Evolutionary conservation across 1,140 invertebrate genomes (phyloP).

Genomic region (Tetramorium parvispinum): DNA sequence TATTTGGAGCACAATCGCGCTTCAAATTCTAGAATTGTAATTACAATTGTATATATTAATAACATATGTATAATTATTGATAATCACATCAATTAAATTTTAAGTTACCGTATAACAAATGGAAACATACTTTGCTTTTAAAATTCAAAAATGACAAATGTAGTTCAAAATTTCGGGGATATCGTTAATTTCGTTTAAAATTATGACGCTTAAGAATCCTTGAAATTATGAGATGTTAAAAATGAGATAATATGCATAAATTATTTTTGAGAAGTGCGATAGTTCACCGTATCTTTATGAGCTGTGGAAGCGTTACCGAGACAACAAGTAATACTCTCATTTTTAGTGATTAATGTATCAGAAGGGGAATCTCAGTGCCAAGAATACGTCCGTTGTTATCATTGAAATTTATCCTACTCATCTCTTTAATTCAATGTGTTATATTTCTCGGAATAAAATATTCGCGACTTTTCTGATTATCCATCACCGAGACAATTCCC

Average conservation of each 20-base stretch:
- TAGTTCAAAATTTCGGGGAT: background rate
- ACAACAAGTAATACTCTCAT: conserved; percentile 26
- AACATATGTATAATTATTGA: no score
- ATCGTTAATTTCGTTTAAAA: background rate
- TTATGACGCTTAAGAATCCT: background rate
- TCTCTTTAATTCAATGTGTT: background rate
- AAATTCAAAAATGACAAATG: background rate
- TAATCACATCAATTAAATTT: background rate
- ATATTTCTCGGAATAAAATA: background rate
- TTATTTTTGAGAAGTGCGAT: background rate
- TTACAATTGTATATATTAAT: no score
- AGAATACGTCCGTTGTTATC: background rate
- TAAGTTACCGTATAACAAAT: background rate
- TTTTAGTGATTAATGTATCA: conserved; percentile 24
- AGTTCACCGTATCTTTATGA: conserved; percentile 1
- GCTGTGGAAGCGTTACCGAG: background rate
- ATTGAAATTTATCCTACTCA: background rate
- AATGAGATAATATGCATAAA: conserved; percentile 34
- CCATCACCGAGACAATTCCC: background rate
- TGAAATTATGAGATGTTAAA: background rate
- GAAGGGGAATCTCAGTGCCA: conserved; percentile 19
- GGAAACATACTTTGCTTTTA: background rate
- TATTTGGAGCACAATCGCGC: no score
- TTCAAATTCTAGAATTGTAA: no score
- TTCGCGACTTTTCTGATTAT: conserved; percentile 13